A percentile compares a stretch with the other conserved stretches of the same genome.
Evolutionary conservation across 2,113 vertebrate genomes (phyloP).

Genomic region (Syngnathus scovelli): DNA sequence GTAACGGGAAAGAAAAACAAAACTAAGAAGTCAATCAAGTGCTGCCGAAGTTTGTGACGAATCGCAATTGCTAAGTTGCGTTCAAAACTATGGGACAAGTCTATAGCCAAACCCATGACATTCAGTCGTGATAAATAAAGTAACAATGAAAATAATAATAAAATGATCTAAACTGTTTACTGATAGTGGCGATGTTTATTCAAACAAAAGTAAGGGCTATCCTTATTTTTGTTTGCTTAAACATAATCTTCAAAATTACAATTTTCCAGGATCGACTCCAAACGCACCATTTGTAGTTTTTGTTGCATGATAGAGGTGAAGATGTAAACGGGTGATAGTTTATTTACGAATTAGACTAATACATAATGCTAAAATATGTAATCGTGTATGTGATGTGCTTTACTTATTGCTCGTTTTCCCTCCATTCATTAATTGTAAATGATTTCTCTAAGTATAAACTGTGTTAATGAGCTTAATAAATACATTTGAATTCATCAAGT

Average conservation of each 20-base stretch:
- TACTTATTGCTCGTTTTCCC: not conserved
- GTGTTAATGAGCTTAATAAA: no score
- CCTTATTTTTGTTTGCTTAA: no score
- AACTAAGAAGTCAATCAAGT: not conserved
- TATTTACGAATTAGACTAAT: not conserved
- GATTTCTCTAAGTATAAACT: no score
- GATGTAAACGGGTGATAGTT: not conserved
- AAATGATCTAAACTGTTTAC: not conserved
- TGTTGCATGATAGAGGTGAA: not conserved
- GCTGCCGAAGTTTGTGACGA: not conserved
- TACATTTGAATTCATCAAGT: no score
- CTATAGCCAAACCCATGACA: conserved; percentile 16
- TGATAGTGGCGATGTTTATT: not conserved
- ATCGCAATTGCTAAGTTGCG: not conserved
- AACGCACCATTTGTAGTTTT: not conserved
- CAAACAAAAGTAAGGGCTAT: not conserved
- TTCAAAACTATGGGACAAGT: not conserved
- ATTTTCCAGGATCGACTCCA: not conserved
- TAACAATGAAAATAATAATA: not conserved
- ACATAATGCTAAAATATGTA: not conserved
- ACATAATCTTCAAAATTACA: not conserved
- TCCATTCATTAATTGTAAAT: not conserved
- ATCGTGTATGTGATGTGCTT: not conserved
- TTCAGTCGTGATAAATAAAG: conserved; percentile 5
- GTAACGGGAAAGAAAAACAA: not conserved